Conservation (phyloP, 2,797 vertebrate species). For the Discoglossus pictus region DNA sequence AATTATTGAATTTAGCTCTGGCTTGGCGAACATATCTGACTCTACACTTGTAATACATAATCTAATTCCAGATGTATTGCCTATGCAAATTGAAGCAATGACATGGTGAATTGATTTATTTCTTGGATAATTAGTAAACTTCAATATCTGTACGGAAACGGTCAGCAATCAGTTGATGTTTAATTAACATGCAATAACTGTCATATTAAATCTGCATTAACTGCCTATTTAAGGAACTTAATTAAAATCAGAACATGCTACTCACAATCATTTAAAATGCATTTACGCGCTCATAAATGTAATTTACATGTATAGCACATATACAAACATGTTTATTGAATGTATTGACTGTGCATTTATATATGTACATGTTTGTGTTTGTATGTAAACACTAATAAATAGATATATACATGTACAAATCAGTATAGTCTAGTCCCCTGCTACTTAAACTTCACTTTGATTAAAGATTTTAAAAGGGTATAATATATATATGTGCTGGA, state of each 20-base stretch:
- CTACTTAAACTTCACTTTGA: too few species aligned
- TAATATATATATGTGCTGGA: too few species aligned
- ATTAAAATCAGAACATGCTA: constrained; percentile 64
- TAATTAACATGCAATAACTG: constrained; percentile 81
- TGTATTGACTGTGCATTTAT: too few species aligned
- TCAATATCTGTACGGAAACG: constrained; percentile 73
- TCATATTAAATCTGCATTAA: constrained; percentile 79
- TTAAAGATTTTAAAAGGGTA: too few species aligned
- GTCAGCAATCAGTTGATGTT: constrained; percentile 76
- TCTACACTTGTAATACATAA: constrained; percentile 51
- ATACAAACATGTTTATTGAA: constrained; percentile 3
- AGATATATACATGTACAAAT: too few species aligned
- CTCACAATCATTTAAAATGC: constrained; percentile 22
- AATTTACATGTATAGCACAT: background rate
- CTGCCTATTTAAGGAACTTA: constrained; percentile 70
- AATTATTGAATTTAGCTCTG: constrained; percentile 39
- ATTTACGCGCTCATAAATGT: constrained; percentile 15
- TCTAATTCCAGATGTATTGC: constrained; percentile 65
- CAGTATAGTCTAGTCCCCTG: too few species aligned
- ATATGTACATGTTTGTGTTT: too few species aligned
- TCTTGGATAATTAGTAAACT: constrained; percentile 78
- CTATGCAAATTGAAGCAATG: constrained; percentile 68
- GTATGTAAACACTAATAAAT: too few species aligned
- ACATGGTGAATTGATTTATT: constrained; percentile 75
- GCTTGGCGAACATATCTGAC: constrained; percentile 42